Evolutionary conservation across 2,797 vertebrate species (phyloP), one percentile per base, ranked within the genome.

Genomic region (Thamnophis elegans): DNA sequence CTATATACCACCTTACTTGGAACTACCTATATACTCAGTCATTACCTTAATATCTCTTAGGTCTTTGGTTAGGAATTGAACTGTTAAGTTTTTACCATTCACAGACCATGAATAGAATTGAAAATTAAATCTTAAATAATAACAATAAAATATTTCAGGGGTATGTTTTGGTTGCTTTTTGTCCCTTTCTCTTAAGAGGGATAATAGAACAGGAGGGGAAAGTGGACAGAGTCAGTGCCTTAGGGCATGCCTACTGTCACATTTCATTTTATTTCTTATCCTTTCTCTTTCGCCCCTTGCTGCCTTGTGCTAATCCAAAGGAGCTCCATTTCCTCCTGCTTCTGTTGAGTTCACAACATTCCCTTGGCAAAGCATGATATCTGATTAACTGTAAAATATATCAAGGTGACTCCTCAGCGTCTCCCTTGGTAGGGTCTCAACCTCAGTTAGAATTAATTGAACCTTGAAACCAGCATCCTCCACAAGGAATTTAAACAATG

Each of bases 201-300:
- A 12, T 58, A 60, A 85, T 51, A 90, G 55, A 58, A 82, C 32
- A 58, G 25, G 54, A 32, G 58, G 82, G 18, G 56, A 12, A 22
- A 8, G 16, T 86, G 47, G 58, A 22, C 59, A 32, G 47, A 91
- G 58, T 62, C 58, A 60, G 78, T 32, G 28, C 56, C 13, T 85
- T 32, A n/a, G 22, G 56, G 28, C 51, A 82, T 54, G 58, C 32
- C 90, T 90, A 22, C 58, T 54, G 90, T 86, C 47, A 86, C 90
- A 91, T 86, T 86, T 62, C 82, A 91, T 91, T 82, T 91, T 51
- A 91, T 85, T 47, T 28, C 73, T 58, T 60, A 51, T 58, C 55
- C 42, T 32, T 86, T 86, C 58, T 62, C 58, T 25, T 86, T 86
- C 26, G 20, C 56, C 58, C 58, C 90, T 32, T 86, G 42, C 90